phyloP scores from a whole-genome alignment of 2,888 invertebrate species.

The Hololepta plana region DNA sequence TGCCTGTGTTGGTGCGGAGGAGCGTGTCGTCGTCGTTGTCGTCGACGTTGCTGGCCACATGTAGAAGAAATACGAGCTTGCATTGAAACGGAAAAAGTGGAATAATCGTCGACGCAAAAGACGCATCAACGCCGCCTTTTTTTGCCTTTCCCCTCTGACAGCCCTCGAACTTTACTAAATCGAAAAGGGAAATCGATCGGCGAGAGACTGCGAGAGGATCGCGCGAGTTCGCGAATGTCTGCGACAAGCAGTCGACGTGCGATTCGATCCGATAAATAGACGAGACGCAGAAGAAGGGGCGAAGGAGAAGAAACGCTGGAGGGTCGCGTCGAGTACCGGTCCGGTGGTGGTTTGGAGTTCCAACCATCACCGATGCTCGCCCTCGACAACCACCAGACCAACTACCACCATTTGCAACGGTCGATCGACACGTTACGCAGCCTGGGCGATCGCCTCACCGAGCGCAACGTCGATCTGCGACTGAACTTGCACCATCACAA shows the following conservation, averaged over 20 bases:
- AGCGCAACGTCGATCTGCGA: slow-evolving; percentile 25
- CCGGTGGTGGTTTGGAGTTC: slow-evolving; percentile 26
- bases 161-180: too few relatives aligned
- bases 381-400: slow-evolving; percentile 19
- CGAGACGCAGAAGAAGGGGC: slow-evolving; percentile 1
- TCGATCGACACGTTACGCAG: slow-evolving; percentile 26
- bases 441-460: slow-evolving; percentile 25
- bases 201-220: too few relatives aligned
- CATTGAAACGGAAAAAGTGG: too few relatives aligned
- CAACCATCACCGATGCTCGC: slow-evolving; percentile 24
- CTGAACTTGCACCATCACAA: slow-evolving; percentile 22
- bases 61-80: too few relatives aligned
- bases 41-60: too few relatives aligned
- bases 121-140: too few relatives aligned
- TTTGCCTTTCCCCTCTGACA: too few relatives aligned
- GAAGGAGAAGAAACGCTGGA: slow-evolving; percentile 18
- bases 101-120: too few relatives aligned
- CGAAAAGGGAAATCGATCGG: too few relatives aligned
- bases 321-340: slow-evolving; percentile 26
- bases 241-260: neutral
- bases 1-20: too few relatives aligned
- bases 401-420: slow-evolving; percentile 23
- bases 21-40: too few relatives aligned
- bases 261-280: neutral
- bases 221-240: too few relatives aligned